A percentile compares a stretch with the other conserved stretches of the same genome.
phyloP scores from a whole-genome alignment of 2,888 invertebrate genomes.

The Pyrocoelia pectoralis region DNA sequence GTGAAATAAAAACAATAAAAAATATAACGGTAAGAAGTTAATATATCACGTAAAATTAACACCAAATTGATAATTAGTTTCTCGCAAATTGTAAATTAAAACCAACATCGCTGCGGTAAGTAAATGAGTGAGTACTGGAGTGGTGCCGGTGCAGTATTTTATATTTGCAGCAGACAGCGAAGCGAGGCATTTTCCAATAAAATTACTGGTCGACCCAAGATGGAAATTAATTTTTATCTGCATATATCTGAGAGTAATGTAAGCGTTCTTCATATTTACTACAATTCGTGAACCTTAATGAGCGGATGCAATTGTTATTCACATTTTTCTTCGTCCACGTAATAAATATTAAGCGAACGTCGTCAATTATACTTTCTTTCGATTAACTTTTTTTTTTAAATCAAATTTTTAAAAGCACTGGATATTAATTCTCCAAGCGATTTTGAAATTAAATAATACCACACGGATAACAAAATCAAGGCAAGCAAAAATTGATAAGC shows the following conservation, averaged over 20 bases:
- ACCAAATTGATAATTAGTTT: slow-evolving; percentile 43
- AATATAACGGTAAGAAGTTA: slow-evolving; percentile 24
- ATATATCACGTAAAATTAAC: slow-evolving; percentile 41
- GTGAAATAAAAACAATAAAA: slow-evolving; percentile 8
- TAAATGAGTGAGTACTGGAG: slow-evolving; percentile 35
- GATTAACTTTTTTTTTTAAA: too few relatives aligned
- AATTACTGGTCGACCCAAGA: slow-evolving; percentile 51
- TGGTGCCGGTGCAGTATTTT: slow-evolving; percentile 46
- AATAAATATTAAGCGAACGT: not conserved
- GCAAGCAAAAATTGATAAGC: too few relatives aligned
- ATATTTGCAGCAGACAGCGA: slow-evolving; percentile 50
- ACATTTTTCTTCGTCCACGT: not conserved
- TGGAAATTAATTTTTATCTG: slow-evolving; percentile 54
- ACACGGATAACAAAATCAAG: too few relatives aligned
- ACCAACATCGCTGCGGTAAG: slow-evolving; percentile 40
- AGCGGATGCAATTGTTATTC: slow-evolving; percentile 28
- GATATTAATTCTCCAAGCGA: too few relatives aligned
- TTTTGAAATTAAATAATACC: too few relatives aligned
- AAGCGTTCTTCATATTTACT: slow-evolving; percentile 40
- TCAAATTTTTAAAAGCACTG: too few relatives aligned
- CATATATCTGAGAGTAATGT: slow-evolving; percentile 47
- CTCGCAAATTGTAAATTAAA: slow-evolving; percentile 44
- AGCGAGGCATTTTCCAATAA: slow-evolving; percentile 51
- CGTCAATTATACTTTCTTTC: not conserved
- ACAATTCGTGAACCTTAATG: slow-evolving; percentile 28